Evolutionary conservation across 2,888 invertebrate genomes (phyloP), one percentile per base, ranked within the genome.

Genomic region (Geophilus truncorum): DNA sequence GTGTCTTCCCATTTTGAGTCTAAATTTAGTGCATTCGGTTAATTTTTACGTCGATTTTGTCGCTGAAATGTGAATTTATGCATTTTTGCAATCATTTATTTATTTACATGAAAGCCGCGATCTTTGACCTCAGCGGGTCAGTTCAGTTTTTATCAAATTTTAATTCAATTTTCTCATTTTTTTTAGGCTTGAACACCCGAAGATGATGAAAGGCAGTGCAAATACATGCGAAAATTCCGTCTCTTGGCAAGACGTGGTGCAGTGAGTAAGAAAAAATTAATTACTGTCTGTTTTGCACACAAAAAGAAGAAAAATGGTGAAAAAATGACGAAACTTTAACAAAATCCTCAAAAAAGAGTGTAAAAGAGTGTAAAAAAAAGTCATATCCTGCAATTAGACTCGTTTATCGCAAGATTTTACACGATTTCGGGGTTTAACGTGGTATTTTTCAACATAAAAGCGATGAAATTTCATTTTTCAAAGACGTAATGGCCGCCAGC

Each of bases 231-330:
- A 32, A 28, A 76, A 76, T 76, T 76, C 76, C 28, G 30, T 15
- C n/a, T 25, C 28, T 76, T 76, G 76, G 76, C 76, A 76, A 76
- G 28, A 76, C 28, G 76, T 76, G 30, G 28, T 76, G 32, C 76
- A 76, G 76, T 76, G 32, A 76, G 76, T 57, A 57, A 57, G 57
- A 57, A 57, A 18, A 57, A 57, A 4, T 57, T 23, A 7, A n/a
- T 57, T 57, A 15, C n/a, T 57, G 7, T 57, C 18, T n/a, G 1
- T 5, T 57, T 51, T 51, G 18, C 18, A 5, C n/a, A 12, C 18
- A 18, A 9, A 57, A 57, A 57, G 3, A 57, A 57, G 7, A 51
- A 51, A 51, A 5, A 51, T 21, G 23, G 23, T 5, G 4, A 9
- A 9, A 9, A 57, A 18, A 57, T 23, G 18, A 57, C 18, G n/a